Conservation (phyloP, 2,888 invertebrate genomes). For the Ditula angustiorana region DNA sequence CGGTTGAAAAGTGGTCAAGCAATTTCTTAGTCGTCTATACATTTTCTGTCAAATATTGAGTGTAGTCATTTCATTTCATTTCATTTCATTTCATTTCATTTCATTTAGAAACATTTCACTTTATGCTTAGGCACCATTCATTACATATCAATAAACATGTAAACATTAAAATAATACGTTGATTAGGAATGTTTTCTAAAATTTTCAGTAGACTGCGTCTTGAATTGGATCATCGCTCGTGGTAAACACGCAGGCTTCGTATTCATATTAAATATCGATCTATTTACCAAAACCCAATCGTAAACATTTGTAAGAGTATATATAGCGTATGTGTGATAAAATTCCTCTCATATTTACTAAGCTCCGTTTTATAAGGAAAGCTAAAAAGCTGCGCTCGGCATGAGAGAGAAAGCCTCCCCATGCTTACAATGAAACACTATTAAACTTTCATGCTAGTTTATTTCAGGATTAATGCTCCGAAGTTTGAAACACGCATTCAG, state of each 20-base stretch:
- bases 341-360: slow-evolving; percentile 4
- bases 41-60: too few species aligned
- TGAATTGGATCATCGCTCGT: not conserved
- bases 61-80: too few species aligned
- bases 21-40: too few species aligned
- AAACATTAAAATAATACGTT: not conserved
- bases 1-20: too few species aligned
- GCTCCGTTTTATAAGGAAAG: not conserved
- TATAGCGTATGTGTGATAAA: not conserved
- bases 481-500: not conserved
- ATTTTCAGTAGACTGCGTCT: not conserved
- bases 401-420: slow-evolving; percentile 18
- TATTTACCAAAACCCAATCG: not conserved
- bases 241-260: not conserved
- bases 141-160: not conserved
- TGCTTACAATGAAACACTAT: slow-evolving; percentile 21
- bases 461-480: not conserved
- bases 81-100: too few species aligned
- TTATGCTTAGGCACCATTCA: not conserved
- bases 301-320: not conserved
- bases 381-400: slow-evolving; percentile 17
- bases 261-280: not conserved
- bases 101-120: too few species aligned
- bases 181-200: not conserved
- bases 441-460: not conserved